Evolutionary conservation across 2,113 vertebrate species (phyloP), one percentile per base, ranked within the genome.

Genomic region (Saccopteryx leptura): DNA sequence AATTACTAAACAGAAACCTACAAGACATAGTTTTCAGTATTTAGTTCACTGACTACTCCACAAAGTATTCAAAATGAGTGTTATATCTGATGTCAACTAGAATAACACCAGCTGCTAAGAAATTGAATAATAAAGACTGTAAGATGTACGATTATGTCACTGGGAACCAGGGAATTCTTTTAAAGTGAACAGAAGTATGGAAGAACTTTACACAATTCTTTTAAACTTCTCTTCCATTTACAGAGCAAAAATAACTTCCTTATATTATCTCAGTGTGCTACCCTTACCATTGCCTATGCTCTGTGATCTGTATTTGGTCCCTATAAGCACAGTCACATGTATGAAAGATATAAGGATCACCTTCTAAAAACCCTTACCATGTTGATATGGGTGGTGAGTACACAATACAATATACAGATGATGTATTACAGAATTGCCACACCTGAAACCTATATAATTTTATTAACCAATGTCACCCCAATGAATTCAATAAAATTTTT

Each of bases 131-230:
- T 0, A 4, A 94, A 90, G 31, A 94, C 96, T 58, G 82, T 13
- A 90, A 96, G 92, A 82, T 48, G 61, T 72, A 93, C 48, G 65
- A 86, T 89, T 94, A 91, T 91, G 88, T 90, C 74, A 82, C 1
- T 80, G 19, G 33, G 82, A 84, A 97, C 23, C 9, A 87, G 21
- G 23, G 63, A 9, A 54, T 50, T 69, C 80, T 82, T 71, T 65
- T 65, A 21, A 69, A 72, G 28, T 31, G 7, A 91, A 46, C 46
- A 89, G 31, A 87, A 79, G 3, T 46, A 79, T 10, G n/a, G 11
- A 46, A 93, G n/a, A 79, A 65, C 15, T 72, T 60, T 12, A 74
- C 12, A 26, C 26, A 63, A 19, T 69, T 48, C 54, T 56, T 75
- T 39, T 58, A 39, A 46, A 74, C 46, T 28, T 84, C 28, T 83